These are phyloP conservation scores for Formicarius rufipectus DNA, from an alignment of 2,113 vertebrate species.

Conservation along the genomic window DNA sequence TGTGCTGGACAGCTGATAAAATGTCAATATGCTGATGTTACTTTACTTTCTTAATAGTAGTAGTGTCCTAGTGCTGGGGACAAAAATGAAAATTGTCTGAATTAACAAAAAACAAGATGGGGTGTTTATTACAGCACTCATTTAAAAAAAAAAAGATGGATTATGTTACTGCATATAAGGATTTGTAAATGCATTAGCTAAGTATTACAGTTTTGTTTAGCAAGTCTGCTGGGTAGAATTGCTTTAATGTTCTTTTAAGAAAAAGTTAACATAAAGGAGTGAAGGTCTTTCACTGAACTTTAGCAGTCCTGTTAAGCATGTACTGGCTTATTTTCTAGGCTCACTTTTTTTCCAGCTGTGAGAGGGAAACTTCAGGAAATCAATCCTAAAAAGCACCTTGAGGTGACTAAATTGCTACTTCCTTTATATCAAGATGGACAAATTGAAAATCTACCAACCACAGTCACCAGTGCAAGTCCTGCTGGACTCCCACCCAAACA, in stretches of 20 bases:
- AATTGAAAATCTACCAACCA: conserved; percentile 55
- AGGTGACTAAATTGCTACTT: conserved; percentile 60
- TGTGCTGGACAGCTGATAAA: not conserved
- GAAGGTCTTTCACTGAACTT: conserved; percentile 26
- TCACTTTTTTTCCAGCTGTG: conserved; percentile 63
- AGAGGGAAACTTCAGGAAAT: conserved; percentile 58
- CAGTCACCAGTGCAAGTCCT: conserved; percentile 59
- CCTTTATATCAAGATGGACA: conserved; percentile 57
- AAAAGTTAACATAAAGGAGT: not conserved
- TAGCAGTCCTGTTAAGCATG: conserved; percentile 53
- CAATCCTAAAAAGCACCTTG: conserved; percentile 58
- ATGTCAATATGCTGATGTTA: not conserved
- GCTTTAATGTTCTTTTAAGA: conserved; percentile 22
- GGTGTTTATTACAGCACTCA: not conserved
- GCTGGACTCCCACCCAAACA: conserved; percentile 55
- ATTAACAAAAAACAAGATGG: not conserved
- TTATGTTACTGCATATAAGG: not conserved
- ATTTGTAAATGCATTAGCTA: not conserved
- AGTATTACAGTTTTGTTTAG: conserved; percentile 4
- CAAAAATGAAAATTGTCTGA: not conserved
- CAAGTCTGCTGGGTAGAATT: not conserved
- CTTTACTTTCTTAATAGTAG: not conserved
- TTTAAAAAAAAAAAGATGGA: not conserved
- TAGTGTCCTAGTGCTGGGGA: not conserved
- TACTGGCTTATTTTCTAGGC: conserved; percentile 66